Evolutionary conservation across 2,113 vertebrate species (phyloP).

Genomic region (Callaeas wilsoni): DNA sequence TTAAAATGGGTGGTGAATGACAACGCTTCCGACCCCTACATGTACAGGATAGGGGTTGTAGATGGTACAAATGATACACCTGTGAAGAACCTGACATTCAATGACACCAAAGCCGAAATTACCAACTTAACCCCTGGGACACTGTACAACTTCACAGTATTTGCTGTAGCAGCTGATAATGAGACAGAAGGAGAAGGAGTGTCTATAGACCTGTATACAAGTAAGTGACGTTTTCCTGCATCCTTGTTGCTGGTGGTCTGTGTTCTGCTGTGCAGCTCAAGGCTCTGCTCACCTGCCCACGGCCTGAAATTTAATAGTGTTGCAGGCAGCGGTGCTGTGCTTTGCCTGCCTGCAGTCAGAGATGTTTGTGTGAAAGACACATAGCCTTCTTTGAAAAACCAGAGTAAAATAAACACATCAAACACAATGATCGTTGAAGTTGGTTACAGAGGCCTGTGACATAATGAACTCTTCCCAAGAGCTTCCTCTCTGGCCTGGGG

Average conservation of each 20-base stretch:
- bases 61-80: accelerated
- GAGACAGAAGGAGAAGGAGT: neutral
- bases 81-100: accelerated
- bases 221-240: neutral
- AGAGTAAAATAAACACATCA: neutral
- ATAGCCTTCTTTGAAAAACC: neutral
- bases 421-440: neutral
- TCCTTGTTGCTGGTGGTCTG: accelerated
- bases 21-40: accelerated
- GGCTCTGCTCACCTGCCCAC: neutral
- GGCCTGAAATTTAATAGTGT: no score
- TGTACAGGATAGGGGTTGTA: neutral
- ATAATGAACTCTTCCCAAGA: neutral
- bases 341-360: neutral
- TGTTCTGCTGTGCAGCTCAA: neutral
- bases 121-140: neutral
- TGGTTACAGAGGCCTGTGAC: neutral
- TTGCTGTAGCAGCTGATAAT: neutral
- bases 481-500: neutral
- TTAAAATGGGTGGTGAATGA: conserved; percentile 45
- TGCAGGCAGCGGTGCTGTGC: neutral
- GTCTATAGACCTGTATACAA: accelerated
- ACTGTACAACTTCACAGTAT: neutral
- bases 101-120: accelerated
- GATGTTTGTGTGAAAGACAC: neutral